phyloP scores from a whole-genome alignment of 2,888 invertebrate genomes.

The Yponomeuta malinellus region DNA sequence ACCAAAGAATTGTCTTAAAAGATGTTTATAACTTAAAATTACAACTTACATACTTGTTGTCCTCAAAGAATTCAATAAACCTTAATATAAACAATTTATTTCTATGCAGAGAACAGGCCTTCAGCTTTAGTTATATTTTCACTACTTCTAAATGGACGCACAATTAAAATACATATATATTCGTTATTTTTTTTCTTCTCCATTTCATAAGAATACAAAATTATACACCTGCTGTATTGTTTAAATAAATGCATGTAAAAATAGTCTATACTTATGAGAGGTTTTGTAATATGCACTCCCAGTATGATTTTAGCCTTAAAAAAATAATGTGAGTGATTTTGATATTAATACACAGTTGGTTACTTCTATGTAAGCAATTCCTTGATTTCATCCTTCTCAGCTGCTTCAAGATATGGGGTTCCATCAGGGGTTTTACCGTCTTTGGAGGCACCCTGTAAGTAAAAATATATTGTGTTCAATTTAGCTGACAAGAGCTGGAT shows the following conservation, averaged over 20 bases:
- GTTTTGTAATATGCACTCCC: conserved; percentile 39
- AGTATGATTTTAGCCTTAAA: conserved; percentile 41
- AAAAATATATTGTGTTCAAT: not conserved
- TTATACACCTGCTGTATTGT: conserved; percentile 52
- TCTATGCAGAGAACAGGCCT: conserved; percentile 61
- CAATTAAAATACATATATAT: conserved; percentile 46
- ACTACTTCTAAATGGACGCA: conserved; percentile 58
- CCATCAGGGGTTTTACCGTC: conserved; percentile 92
- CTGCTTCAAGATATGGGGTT: conserved; percentile 88
- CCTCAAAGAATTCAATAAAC: conserved; percentile 42
- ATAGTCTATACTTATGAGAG: conserved; percentile 48
- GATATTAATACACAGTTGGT: conserved; percentile 28
- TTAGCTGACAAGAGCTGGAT: too few species aligned
- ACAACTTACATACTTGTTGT: conserved; percentile 42
- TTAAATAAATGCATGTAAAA: conserved; percentile 73
- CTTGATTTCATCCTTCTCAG: conserved; percentile 94
- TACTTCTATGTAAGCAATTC: conserved; percentile 74
- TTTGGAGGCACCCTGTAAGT: conserved; percentile 84
- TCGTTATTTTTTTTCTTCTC: not conserved
- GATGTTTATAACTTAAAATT: conserved; percentile 53
- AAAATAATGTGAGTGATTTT: conserved; percentile 45
- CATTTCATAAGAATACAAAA: conserved; percentile 49
- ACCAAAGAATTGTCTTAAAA: conserved; percentile 22
- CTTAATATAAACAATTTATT: conserved; percentile 65
- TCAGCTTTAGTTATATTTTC: conserved; percentile 33